Percentiles rank a stretch among this genome's conserved stretches.
Evolutionary conservation across 2,888 invertebrate genomes (phyloP).

Genomic region (Lasioglossum pauxillum): DNA sequence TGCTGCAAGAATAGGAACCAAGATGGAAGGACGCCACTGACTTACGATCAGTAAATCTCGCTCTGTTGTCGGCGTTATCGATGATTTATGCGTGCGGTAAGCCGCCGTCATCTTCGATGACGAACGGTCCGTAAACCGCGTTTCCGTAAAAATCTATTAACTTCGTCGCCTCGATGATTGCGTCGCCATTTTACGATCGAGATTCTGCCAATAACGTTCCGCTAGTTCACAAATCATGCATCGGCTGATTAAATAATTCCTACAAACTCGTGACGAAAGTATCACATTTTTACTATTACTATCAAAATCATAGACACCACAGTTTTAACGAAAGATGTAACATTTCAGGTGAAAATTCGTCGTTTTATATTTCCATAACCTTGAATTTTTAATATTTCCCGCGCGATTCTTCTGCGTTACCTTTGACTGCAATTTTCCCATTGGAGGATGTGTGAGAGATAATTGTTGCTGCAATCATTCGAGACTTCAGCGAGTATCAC

Average conservation of each 20-base stretch:
- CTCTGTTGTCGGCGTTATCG: slow-evolving; percentile 52
- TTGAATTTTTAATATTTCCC: neutral
- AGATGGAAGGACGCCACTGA: slow-evolving; percentile 52
- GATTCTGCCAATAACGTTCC: neutral
- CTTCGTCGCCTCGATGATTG: slow-evolving; percentile 49
- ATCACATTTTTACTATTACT: no score
- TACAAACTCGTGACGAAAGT: no score
- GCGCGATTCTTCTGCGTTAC: neutral
- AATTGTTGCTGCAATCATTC: neutral
- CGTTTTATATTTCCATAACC: neutral
- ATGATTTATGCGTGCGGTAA: slow-evolving; percentile 76
- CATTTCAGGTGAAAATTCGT: neutral
- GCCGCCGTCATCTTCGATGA: slow-evolving; percentile 65
- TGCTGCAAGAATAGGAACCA: neutral
- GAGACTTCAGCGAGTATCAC: neutral
- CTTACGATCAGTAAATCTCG: slow-evolving; percentile 76
- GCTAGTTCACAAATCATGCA: neutral
- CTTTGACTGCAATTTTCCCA: neutral
- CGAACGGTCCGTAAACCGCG: slow-evolving; percentile 55
- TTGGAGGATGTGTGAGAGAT: neutral
- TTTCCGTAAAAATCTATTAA: slow-evolving; percentile 73
- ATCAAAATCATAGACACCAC: neutral
- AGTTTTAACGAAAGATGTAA: neutral
- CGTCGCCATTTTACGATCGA: slow-evolving; percentile 23
- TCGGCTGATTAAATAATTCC: neutral